Evolutionary conservation across 2,797 vertebrate species (phyloP), one percentile per base, ranked within the genome.

Genomic region (Rhinichthys osculus): DNA sequence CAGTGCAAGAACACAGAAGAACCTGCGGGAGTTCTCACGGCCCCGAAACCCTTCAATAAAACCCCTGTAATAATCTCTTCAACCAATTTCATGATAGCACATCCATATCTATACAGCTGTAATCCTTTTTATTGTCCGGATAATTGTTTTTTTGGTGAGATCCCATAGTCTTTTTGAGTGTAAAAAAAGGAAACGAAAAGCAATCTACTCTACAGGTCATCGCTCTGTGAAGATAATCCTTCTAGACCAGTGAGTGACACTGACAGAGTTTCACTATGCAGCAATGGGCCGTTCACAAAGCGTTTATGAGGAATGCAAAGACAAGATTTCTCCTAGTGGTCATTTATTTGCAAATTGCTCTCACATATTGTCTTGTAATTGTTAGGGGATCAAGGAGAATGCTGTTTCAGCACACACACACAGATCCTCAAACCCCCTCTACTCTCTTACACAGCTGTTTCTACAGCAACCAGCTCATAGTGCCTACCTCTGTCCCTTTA

Each of bases 321-420:
- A 50, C 33, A 69, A 72, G 17, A 77, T 71, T 81, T 79, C 81
- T 64, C 23, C 38, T 52, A 81, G 38, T 16, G 30, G 17, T 67
- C 47, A 69, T 47, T 85, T 69, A 70, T 62, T n/a, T 1, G 17
- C 50, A 79, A 57, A 83, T 77, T 77, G 30, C 47, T 50, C 54
- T 23, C 35, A 57, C n/a, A 71, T 78, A 42, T 44, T 80, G 14
- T 52, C 8, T 71, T n/a, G 47, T 72, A 54, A 85, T 78, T 72
- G 33, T 40, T 42, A 64, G 3, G 44, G 54, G 67, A 86, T 70
- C 73, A 50, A n/a, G 17, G 52, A 82, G 21, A 76, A 59, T 57
- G 84, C 84, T 77, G 82, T 85, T 86, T 87, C 86, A 89, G 86
- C 86, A 87, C 11, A 64, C 44, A 73, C 40, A 82, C 78, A 76